Evolutionary conservation across 1,140 invertebrate species (phyloP).

Genomic region (Acromyrmex charruanus): DNA sequence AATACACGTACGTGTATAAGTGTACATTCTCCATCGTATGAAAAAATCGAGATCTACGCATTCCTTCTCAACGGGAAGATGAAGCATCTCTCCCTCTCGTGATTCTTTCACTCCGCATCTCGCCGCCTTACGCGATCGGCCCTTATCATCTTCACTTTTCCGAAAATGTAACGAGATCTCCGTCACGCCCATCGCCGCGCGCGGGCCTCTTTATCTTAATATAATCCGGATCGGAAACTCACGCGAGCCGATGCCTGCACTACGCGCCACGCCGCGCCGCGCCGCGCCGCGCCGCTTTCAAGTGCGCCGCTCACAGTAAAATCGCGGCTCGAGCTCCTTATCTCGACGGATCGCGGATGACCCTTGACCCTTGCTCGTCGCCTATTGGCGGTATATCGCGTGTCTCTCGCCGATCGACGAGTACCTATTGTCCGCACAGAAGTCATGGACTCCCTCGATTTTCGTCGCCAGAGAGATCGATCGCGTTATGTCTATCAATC

Average conservation of each 20-base stretch:
- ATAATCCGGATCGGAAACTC: conserved; percentile 84
- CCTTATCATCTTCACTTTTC: conserved; percentile 73
- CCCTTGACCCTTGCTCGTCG: conserved; percentile 78
- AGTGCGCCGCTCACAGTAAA: conserved; percentile 81
- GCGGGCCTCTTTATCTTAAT: conserved; percentile 82
- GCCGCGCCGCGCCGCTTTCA: conserved; percentile 73
- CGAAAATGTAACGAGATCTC: conserved; percentile 83
- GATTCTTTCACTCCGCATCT: conserved; percentile 27
- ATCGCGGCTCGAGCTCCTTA: conserved; percentile 78
- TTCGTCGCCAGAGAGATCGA: conserved; percentile 13
- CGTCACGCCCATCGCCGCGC: conserved; percentile 75
- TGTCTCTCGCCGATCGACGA: conserved; percentile 74
- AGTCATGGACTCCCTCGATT: conserved; percentile 23
- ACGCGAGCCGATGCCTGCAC: conserved; percentile 49
- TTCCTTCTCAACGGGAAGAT: neutral
- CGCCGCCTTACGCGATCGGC: conserved; percentile 48
- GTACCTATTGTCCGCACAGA: conserved; percentile 73
- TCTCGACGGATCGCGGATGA: conserved; percentile 79
- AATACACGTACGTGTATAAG: neutral
- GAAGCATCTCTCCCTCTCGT: neutral
- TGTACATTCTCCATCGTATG: neutral
- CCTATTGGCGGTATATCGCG: conserved; percentile 81
- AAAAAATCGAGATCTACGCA: neutral
- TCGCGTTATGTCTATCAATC: neutral
- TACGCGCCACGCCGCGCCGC: conserved; percentile 59